phyloP scores from a whole-genome alignment of 2,888 invertebrate genomes.

The Nysson spinosus region DNA sequence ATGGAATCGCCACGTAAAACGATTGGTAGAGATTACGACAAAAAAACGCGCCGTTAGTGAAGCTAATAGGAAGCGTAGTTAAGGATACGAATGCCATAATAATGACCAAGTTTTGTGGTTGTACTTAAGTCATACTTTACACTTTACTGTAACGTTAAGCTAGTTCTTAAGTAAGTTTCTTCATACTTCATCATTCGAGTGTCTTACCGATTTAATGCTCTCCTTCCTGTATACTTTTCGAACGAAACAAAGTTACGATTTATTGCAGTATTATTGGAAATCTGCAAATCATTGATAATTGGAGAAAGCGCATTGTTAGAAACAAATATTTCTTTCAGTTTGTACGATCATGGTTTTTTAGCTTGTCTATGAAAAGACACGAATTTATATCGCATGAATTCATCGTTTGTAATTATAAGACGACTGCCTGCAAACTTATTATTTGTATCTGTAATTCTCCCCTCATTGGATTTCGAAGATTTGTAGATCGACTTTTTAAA shows the following conservation, averaged over 20 bases:
- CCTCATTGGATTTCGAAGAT: constrained; percentile 9
- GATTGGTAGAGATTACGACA: constrained; percentile 33
- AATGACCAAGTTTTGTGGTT: constrained; percentile 77
- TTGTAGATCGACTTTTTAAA: no score
- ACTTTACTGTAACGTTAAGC: constrained; percentile 60
- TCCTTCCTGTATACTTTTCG: constrained; percentile 12
- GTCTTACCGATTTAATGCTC: constrained; percentile 57
- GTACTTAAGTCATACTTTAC: constrained; percentile 77
- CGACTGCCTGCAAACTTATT: constrained; percentile 15
- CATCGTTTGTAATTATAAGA: no score
- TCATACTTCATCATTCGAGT: constrained; percentile 49
- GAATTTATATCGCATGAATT: no score
- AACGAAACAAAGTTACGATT: no score
- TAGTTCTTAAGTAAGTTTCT: constrained; percentile 49
- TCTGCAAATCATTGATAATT: no score
- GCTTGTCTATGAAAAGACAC: no score
- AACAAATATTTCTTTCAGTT: no score
- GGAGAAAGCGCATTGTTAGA: no score
- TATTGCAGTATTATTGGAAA: no score
- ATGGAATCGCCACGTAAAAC: constrained; percentile 24
- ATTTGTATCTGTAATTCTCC: constrained; percentile 36
- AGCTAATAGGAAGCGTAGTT: constrained; percentile 54
- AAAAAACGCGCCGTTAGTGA: constrained; percentile 47
- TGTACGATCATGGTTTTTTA: no score
- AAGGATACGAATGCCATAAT: constrained; percentile 77